These are phyloP conservation scores for Drosophila ochracea DNA, from an alignment of 2,888 invertebrate genomes.

Conservation along the genomic window DNA sequence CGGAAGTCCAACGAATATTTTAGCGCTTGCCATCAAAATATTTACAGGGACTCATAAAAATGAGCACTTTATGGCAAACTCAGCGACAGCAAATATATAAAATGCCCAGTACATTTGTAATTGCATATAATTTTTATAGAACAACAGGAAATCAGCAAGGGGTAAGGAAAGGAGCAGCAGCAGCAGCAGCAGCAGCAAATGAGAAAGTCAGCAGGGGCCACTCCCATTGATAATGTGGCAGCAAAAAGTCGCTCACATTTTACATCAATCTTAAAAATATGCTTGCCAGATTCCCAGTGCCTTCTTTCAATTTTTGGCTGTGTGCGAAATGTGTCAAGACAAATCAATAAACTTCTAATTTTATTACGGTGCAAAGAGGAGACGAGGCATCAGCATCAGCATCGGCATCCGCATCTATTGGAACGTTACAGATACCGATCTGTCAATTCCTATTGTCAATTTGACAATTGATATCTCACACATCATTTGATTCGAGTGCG, in stretches of 20 bases:
- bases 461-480: conserved; percentile 83
- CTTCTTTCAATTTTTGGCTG: conserved; percentile 8
- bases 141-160: conserved; percentile 68
- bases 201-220: conserved; percentile 36
- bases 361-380: conserved; percentile 71
- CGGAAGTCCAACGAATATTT: conserved; percentile 48
- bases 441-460: conserved; percentile 80
- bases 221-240: conserved; percentile 66
- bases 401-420: conserved; percentile 4
- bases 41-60: conserved; percentile 74
- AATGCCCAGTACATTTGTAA: conserved; percentile 47
- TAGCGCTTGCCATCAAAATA: conserved; percentile 71
- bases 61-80: conserved; percentile 62
- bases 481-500: conserved; percentile 80
- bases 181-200: conserved; percentile 26
- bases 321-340: conserved; percentile 81
- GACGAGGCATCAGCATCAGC: not conserved
- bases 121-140: conserved; percentile 78
- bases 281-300: conserved; percentile 24
- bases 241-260: conserved; percentile 21
- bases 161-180: conserved; percentile 51
- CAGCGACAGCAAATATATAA: conserved; percentile 15
- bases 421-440: conserved; percentile 64
- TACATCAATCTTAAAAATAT: conserved; percentile 56
- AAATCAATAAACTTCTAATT: conserved; percentile 84